Conservation (phyloP, 2,113 vertebrate species). For the Rattus rattus region DNA sequence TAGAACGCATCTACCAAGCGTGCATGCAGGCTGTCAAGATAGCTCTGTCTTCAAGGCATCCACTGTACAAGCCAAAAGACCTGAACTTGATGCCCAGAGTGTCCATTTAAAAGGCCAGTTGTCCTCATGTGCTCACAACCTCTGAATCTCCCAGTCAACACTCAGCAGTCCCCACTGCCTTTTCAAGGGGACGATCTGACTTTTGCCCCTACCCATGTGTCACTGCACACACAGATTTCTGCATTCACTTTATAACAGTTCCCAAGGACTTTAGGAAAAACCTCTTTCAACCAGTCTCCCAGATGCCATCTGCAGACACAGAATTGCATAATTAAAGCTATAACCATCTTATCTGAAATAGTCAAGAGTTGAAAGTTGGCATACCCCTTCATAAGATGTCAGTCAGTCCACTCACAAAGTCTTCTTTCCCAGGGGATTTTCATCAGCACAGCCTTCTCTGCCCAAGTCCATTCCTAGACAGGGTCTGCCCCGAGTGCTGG, state of each 20-base stretch:
- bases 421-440: background rate
- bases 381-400: background rate
- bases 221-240: background rate
- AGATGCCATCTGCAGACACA: background rate
- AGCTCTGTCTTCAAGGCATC: background rate
- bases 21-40: background rate
- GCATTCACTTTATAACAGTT: background rate
- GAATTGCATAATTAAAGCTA: background rate
- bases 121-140: background rate
- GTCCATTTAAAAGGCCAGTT: background rate
- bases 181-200: background rate
- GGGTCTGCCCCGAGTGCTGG: background rate
- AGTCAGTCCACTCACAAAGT: background rate
- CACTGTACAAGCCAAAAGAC: background rate
- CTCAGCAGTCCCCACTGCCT: rapidly evolving
- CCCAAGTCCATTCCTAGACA: no score
- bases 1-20: background rate
- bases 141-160: background rate
- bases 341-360: background rate
- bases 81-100: no score
- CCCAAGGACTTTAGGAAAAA: background rate
- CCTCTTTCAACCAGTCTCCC: background rate
- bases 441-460: background rate
- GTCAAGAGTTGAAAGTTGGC: background rate
- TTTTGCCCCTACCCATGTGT: rapidly evolving